Evolutionary conservation across 2,888 invertebrate species (phyloP).

Genomic region (Microplitis deprimator): DNA sequence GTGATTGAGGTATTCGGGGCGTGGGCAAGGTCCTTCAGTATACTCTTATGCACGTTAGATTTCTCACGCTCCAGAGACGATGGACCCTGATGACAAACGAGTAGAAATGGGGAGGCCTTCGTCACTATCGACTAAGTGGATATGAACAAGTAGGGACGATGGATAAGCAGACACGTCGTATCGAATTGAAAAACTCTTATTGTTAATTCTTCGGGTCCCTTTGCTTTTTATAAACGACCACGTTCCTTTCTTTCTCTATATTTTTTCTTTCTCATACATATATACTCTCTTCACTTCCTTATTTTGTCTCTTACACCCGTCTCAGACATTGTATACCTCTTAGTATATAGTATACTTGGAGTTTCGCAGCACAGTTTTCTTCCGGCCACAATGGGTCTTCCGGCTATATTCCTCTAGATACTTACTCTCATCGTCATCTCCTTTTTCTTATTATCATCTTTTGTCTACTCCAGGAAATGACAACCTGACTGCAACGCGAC

Average conservation of each 20-base stretch:
- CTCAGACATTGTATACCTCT: conserved; percentile 4
- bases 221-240: conserved; percentile 42
- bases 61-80: conserved; percentile 59
- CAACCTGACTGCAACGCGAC: conserved; percentile 24
- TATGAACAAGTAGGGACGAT: neutral
- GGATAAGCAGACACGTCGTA: conserved; percentile 20
- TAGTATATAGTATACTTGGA: conserved; percentile 28
- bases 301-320: conserved; percentile 18
- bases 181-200: conserved; percentile 38
- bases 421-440: conserved; percentile 1
- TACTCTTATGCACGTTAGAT: conserved; percentile 53
- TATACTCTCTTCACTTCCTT: neutral
- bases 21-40: conserved; percentile 48
- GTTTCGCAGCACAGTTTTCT: conserved; percentile 40
- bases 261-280: conserved; percentile 28
- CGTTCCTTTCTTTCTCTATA: conserved; percentile 34
- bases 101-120: conserved; percentile 4
- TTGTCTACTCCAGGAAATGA: conserved; percentile 21
- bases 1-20: conserved; percentile 65
- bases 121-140: conserved; percentile 7
- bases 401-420: conserved; percentile 23
- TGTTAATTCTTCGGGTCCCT: conserved; percentile 35
- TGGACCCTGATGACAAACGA: conserved; percentile 40
- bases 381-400: conserved; percentile 36
- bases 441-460: neutral